These are phyloP conservation scores for Pseudobourletiella spinata DNA, from an alignment of 1,140 invertebrate species.

Conservation along the genomic window DNA sequence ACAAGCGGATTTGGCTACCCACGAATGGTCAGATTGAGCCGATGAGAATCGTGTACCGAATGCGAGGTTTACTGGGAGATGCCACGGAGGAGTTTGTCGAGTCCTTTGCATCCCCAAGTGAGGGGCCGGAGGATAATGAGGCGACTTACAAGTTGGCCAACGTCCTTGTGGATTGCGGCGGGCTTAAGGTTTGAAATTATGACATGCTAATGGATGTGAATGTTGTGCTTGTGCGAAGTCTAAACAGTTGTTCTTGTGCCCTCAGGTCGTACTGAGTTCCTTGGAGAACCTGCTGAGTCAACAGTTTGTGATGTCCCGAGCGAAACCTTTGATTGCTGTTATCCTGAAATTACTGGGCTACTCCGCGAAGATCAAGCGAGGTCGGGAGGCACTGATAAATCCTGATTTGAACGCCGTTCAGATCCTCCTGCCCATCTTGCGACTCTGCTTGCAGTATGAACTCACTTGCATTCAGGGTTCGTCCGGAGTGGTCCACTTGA, in stretches of 20 bases:
- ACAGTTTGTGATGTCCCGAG: constrained; percentile 62
- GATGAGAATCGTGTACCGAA: constrained; percentile 98
- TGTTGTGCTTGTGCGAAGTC: constrained; percentile 40
- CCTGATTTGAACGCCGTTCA: constrained; percentile 43
- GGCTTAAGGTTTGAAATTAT: constrained; percentile 10
- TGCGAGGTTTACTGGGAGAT: constrained; percentile 92
- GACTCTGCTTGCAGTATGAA: constrained; percentile 39
- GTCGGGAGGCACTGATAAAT: constrained; percentile 44
- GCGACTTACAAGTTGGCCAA: constrained; percentile 74
- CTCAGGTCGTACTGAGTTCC: constrained; percentile 55
- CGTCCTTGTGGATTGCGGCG: constrained; percentile 38
- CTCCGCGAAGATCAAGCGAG: constrained; percentile 60
- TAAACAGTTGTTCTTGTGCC: too few relatives aligned
- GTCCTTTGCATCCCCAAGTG: constrained; percentile 76
- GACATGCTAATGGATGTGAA: neutral
- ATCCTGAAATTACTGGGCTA: constrained; percentile 73
- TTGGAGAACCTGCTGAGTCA: constrained; percentile 44
- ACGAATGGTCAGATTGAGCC: constrained; percentile 78
- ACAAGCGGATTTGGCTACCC: constrained; percentile 65
- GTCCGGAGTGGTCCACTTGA: constrained; percentile 45
- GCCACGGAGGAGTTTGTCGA: constrained; percentile 98
- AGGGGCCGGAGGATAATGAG: constrained; percentile 87
- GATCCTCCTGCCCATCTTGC: constrained; percentile 43
- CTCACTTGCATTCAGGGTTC: constrained; percentile 29
- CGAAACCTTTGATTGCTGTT: constrained; percentile 70